phyloP scores from a whole-genome alignment of 2,113 vertebrate species.

The Xiphophorus hellerii region DNA sequence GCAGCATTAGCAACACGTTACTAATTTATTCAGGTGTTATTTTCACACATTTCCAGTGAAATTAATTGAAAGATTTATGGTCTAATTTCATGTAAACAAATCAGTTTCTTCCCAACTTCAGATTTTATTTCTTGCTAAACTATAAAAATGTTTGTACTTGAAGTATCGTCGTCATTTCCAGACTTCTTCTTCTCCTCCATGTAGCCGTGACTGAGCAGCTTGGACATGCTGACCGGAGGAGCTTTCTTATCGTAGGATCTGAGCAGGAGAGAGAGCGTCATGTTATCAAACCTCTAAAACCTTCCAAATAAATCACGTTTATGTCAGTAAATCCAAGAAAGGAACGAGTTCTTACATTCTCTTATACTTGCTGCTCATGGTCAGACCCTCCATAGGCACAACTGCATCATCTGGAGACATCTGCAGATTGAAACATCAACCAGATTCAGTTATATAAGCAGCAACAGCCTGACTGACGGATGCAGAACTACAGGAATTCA shows the following conservation, averaged over 20 bases:
- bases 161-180: conserved; percentile 73
- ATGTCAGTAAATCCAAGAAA: neutral
- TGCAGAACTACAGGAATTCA: neutral
- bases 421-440: conserved; percentile 26
- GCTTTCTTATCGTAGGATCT: conserved; percentile 79
- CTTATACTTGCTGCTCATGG: conserved; percentile 76
- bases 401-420: conserved; percentile 54
- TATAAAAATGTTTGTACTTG: conserved; percentile 67
- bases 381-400: conserved; percentile 55
- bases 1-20: neutral
- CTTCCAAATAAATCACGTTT: neutral
- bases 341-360: conserved; percentile 60
- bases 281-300: neutral
- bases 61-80: no score
- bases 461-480: neutral
- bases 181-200: conserved; percentile 74
- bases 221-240: conserved; percentile 79
- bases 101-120: no score
- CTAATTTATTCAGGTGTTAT: no score
- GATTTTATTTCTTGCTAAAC: neutral
- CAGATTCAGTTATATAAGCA: neutral
- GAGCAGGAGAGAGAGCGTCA: neutral
- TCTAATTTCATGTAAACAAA: no score
- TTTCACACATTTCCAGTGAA: no score
- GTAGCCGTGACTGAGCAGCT: conserved; percentile 82